phyloP scores from a whole-genome alignment of 2,888 invertebrate species.

The Thelaira solivaga region DNA sequence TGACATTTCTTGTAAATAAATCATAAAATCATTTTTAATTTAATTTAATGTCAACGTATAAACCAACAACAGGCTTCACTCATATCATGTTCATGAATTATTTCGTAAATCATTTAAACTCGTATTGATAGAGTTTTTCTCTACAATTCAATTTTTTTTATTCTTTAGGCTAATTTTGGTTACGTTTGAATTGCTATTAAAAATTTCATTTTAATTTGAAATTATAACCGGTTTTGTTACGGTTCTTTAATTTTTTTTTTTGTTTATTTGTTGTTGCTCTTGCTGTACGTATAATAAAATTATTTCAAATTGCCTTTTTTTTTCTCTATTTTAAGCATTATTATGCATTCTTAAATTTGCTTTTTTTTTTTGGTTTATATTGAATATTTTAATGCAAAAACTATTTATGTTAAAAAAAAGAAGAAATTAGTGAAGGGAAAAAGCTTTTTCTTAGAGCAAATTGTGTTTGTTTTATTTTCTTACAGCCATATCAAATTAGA shows the following conservation, averaged over 20 bases:
- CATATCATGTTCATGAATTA: neutral
- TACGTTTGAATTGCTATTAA: neutral
- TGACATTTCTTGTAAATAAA: no score
- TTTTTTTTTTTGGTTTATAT: neutral
- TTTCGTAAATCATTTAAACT: neutral
- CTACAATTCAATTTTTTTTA: neutral
- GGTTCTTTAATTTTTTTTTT: conserved; percentile 44
- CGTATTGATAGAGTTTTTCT: neutral
- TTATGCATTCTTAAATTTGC: conserved; percentile 22
- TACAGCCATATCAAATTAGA: no score
- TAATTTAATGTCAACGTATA: conserved; percentile 10
- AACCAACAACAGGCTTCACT: neutral
- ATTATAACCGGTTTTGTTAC: conserved; percentile 46
- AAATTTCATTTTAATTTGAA: conserved; percentile 10
- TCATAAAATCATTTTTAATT: conserved; percentile 10
- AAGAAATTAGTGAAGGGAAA: neutral
- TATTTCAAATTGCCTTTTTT: conserved; percentile 2
- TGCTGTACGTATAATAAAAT: conserved; percentile 21
- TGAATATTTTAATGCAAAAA: conserved; percentile 9
- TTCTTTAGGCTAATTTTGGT: neutral
- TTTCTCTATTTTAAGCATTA: neutral
- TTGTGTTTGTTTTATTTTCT: no score
- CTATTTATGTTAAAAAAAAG: no score
- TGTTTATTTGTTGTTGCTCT: no score
- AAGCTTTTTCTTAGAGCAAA: neutral